Conservation (phyloP, 2,113 vertebrate genomes). For the Himantopus leucocephalus region DNA sequence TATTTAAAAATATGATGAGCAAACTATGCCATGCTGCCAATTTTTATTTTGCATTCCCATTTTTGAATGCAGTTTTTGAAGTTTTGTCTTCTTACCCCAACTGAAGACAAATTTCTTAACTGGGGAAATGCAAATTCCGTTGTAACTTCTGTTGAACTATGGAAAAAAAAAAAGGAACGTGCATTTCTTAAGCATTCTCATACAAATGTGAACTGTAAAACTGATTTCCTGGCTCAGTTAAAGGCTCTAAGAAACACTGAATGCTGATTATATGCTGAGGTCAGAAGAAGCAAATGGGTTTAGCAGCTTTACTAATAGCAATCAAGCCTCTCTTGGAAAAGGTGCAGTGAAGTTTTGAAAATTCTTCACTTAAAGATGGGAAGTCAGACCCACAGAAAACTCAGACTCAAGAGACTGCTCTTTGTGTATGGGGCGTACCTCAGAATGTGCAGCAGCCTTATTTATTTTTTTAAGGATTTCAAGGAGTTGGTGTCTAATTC, state of each 20-base stretch:
- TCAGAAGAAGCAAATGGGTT: neutral
- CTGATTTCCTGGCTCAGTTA: neutral
- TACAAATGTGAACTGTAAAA: neutral
- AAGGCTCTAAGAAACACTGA: neutral
- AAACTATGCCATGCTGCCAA: neutral
- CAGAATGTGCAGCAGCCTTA: neutral
- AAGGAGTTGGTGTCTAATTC: neutral
- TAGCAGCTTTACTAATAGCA: neutral
- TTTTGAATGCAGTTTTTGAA: neutral
- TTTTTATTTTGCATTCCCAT: conserved; percentile 28
- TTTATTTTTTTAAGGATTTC: neutral
- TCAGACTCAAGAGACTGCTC: neutral
- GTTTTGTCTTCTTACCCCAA: neutral
- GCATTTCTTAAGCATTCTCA: neutral
- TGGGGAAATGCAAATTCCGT: neutral
- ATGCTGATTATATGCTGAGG: neutral
- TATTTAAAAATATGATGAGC: neutral
- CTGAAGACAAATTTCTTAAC: neutral
- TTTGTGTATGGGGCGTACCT: neutral
- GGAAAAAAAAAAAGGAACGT: neutral
- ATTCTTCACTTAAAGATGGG: neutral
- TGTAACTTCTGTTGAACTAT: neutral
- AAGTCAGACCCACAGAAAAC: neutral
- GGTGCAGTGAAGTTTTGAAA: neutral
- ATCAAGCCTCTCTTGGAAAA: neutral